Evolutionary conservation across 2,888 invertebrate species (phyloP), one percentile per base, ranked within the genome.

Genomic region (Rotaria sp.): DNA sequence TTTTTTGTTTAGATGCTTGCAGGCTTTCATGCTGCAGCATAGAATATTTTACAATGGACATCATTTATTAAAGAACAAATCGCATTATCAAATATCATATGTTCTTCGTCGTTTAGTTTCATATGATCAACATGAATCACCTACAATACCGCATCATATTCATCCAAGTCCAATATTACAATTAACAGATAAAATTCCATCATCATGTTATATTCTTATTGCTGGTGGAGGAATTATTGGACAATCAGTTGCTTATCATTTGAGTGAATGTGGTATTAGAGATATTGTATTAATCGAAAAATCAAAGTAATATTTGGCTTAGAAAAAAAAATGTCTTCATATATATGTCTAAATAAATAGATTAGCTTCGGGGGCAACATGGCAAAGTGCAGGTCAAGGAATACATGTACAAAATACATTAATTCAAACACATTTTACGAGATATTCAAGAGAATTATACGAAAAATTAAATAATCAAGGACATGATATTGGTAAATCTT

Each of bases 211-310:
- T 26, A 45, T 80, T 45, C 95, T 96, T 80, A 94, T 96, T 89
- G 96, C 96, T 91, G 96, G 96, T 7, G 96, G 96, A 30, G 96
- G 96, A 45, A 94, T 96, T 80, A 94, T 96, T 93, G 96, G 96
- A 10, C 94, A 95, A 21, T 95, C 96, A 4, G 95, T 96, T 18
- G 96, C 96, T 24, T 96, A 96, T 91, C 95, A 96, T 90, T 92
- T 97, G 84, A 94, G 95, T 0, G 91, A 93, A 89, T 92, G 94
- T 88, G 96, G 96, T 85, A 95, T 95, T 94, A 92, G 93, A 48
- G 93, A 95, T 88, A 95, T 96, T 2, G 92, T 96, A 35, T 91
- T 97, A 0, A 92, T 97, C 75, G 96, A 80, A 48, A 57, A 55
- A 74, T 41, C 45, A 41, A 84, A 75, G 85, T 85, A 41, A 84